Percentiles rank a stretch among this genome's conserved stretches.
phyloP scores from a whole-genome alignment of 2,113 vertebrate species.

The Xenotilapia caudafasciata region DNA sequence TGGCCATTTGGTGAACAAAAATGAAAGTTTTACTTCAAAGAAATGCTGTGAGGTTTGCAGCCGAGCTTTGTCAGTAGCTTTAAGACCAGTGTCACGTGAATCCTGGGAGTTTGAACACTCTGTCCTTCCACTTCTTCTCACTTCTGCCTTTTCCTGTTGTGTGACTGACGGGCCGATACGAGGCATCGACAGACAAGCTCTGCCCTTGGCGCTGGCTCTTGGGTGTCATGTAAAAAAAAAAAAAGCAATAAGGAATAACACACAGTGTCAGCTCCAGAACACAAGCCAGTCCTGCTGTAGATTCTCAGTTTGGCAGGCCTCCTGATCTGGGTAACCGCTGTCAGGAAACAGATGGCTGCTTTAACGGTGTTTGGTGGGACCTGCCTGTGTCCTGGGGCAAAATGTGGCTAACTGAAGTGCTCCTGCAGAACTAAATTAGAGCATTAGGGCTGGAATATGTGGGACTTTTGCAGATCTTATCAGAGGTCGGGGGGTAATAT shows the following conservation, averaged over 20 bases:
- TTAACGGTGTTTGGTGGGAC: neutral
- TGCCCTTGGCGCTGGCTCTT: neutral
- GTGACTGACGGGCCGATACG: neutral
- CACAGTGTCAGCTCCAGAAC: neutral
- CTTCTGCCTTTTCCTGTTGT: neutral
- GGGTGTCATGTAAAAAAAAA: neutral
- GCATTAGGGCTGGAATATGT: neutral
- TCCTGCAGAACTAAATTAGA: neutral
- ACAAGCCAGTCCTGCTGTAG: neutral
- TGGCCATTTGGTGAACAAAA: neutral
- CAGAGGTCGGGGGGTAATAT: neutral
- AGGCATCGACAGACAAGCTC: neutral
- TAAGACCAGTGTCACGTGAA: neutral
- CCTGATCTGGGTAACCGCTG: neutral
- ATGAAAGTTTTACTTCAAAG: neutral
- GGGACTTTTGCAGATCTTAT: neutral
- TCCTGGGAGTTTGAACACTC: neutral
- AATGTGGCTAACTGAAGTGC: neutral
- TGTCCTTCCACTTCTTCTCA: neutral
- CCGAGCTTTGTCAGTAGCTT: neutral
- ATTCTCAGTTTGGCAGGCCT: constrained; percentile 4
- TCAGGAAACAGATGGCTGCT: constrained; percentile 28
- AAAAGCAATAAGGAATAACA: neutral
- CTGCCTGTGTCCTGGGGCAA: neutral
- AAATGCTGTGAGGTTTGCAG: neutral